These are phyloP conservation scores for Regulus satrapa DNA, from an alignment of 2,113 vertebrate genomes.

Conservation along the genomic window DNA sequence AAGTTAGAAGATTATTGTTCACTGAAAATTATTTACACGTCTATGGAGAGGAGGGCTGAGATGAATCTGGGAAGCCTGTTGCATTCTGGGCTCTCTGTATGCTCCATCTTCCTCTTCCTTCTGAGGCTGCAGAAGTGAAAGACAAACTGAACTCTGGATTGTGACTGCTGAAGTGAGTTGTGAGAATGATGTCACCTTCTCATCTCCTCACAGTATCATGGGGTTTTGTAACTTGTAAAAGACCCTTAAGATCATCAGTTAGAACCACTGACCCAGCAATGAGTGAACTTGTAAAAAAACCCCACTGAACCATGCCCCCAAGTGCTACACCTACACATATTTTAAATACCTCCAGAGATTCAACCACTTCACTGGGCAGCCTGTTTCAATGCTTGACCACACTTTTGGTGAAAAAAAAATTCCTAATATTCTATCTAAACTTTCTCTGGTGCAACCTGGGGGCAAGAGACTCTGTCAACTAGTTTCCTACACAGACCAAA, in stretches of 20 bases:
- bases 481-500: not conserved
- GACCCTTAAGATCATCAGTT: not conserved
- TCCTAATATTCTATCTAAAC: not conserved
- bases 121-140: not conserved
- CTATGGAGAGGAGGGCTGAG: not conserved
- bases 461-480: not conserved
- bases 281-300: no score
- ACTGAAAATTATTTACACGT: not conserved
- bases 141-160: not conserved
- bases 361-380: not conserved
- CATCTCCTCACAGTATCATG: not conserved
- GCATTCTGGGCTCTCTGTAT: not conserved
- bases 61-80: not conserved
- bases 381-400: not conserved
- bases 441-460: not conserved
- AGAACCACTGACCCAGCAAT: not conserved
- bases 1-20: not conserved
- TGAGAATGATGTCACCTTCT: not conserved
- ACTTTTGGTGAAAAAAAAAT: not conserved
- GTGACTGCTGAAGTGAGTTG: not conserved
- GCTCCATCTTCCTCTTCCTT: not conserved
- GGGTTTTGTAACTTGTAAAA: not conserved
- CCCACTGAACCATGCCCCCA: not conserved
- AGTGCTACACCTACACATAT: not conserved
- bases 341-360: not conserved